Conservation (phyloP, 2,797 vertebrate species). For the Myotis daubentonii region DNA sequence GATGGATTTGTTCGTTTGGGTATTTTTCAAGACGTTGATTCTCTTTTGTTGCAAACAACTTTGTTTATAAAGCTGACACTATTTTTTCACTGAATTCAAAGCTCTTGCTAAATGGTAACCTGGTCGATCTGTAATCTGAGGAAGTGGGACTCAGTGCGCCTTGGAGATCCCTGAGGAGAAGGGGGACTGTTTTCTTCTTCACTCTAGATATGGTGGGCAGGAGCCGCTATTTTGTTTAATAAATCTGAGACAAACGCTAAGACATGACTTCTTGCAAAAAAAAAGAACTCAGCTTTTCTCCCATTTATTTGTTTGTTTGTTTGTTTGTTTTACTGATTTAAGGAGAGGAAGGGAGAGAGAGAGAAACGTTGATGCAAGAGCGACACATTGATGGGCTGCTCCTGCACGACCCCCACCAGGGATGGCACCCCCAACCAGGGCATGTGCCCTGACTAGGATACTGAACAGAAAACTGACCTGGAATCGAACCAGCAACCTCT, state of each 20-base stretch:
- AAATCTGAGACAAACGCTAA: too few species aligned
- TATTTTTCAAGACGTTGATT: not conserved
- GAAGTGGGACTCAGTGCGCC: not conserved
- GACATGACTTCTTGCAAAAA: not conserved
- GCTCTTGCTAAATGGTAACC: not conserved
- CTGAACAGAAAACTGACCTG: not conserved
- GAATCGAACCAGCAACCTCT: not conserved
- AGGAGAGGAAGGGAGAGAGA: not conserved
- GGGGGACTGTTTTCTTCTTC: not conserved
- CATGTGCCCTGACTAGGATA: not conserved
- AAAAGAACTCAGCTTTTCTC: not conserved
- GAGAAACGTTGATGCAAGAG: not conserved
- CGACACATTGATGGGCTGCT: not conserved
- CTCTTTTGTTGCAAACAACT: slow-evolving; percentile 1
- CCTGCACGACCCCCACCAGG: not conserved
- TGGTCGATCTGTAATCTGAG: not conserved
- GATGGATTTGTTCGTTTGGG: not conserved
- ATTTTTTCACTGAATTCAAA: slow-evolving; percentile 20
- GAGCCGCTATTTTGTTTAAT: not conserved
- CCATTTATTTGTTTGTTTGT: too few species aligned
- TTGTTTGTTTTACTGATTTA: not conserved
- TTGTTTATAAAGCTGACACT: not conserved
- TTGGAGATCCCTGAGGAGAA: not conserved
- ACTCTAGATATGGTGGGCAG: too few species aligned
- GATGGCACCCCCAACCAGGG: not conserved